phyloP scores from a whole-genome alignment of 2,888 invertebrate species.

The Pseudococcus viburni region DNA sequence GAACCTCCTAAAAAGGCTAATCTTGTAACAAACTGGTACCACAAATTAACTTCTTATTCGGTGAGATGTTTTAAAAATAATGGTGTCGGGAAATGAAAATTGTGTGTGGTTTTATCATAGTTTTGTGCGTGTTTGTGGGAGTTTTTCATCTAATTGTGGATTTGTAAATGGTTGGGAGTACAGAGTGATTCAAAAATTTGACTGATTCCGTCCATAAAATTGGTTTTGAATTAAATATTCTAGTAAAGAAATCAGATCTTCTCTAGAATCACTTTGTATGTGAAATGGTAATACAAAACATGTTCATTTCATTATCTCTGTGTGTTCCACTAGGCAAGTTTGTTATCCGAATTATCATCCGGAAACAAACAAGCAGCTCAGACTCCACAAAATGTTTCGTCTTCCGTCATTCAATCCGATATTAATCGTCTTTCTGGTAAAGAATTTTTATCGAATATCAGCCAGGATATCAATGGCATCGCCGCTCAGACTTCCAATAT shows the following conservation, averaged over 20 bases:
- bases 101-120: background rate
- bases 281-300: background rate
- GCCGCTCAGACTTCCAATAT: conserved; percentile 94
- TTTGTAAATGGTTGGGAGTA: background rate
- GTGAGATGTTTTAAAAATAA: conserved; percentile 26
- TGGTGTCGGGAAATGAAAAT: conserved; percentile 25
- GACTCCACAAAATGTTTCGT: conserved; percentile 48
- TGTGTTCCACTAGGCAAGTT: conserved; percentile 9
- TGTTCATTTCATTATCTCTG: background rate
- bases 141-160: background rate
- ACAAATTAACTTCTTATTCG: conserved; percentile 10
- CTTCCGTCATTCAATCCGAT: conserved; percentile 59
- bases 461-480: conserved; percentile 91
- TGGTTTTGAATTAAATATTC: too few species aligned
- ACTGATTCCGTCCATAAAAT: background rate
- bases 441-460: conserved; percentile 91
- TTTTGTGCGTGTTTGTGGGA: background rate
- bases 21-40: background rate
- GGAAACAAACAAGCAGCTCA: conserved; percentile 38
- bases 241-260: background rate
- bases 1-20: conserved; percentile 35
- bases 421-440: conserved; percentile 70
- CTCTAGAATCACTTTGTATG: background rate
- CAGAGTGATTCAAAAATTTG: background rate
- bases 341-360: conserved; percentile 62